Conservation (phyloP, 1,140 invertebrate genomes). For the Hylyphantes graminicola region DNA sequence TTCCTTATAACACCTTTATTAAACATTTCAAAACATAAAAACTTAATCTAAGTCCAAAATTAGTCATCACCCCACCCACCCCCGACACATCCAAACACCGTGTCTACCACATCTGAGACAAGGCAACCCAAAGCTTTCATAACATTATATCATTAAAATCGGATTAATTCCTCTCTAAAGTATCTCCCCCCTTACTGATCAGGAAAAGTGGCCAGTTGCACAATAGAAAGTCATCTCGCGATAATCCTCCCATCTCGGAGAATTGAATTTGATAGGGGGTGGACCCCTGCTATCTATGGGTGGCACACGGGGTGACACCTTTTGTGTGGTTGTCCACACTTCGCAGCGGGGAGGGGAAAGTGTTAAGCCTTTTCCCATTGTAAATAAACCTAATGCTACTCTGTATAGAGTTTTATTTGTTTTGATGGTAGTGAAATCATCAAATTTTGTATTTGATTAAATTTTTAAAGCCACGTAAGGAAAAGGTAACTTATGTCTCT, state of each 20-base stretch:
- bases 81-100: not conserved
- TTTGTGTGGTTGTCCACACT: conserved; percentile 58
- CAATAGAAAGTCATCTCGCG: conserved; percentile 51
- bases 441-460: too few relatives aligned
- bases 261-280: conserved; percentile 44
- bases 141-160: conserved; percentile 56
- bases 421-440: too few relatives aligned
- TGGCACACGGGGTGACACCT: conserved; percentile 48
- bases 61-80: not conserved
- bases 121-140: conserved; percentile 5
- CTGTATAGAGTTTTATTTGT: too few relatives aligned
- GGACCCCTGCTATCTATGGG: conserved; percentile 27
- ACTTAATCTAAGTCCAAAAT: too few relatives aligned
- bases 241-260: conserved; percentile 51
- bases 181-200: not conserved
- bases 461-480: too few relatives aligned
- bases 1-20: too few relatives aligned
- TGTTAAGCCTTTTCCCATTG: conserved; percentile 46
- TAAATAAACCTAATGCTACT: not conserved
- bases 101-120: not conserved
- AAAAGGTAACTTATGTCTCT: too few relatives aligned
- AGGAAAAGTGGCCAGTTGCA: not conserved
- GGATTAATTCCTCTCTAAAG: conserved; percentile 51
- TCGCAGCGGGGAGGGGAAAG: conserved; percentile 23
- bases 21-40: too few relatives aligned